Conservation (phyloP, 2,113 vertebrate species). For the Oreochromis tanganicae region DNA sequence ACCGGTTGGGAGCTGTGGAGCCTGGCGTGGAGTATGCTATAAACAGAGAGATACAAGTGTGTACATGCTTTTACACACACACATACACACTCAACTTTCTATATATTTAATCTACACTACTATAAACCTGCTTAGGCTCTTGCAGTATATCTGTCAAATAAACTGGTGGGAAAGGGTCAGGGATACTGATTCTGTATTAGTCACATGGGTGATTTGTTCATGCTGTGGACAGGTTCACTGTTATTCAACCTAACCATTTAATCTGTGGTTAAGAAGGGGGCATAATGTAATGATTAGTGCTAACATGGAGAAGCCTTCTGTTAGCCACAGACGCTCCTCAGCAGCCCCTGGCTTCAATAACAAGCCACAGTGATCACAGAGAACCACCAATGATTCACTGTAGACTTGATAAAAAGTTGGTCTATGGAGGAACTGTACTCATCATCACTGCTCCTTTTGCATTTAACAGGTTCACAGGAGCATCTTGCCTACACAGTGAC, state of each 20-base stretch:
- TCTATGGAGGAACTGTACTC: slow-evolving; percentile 9
- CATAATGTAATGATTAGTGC: slow-evolving; percentile 9
- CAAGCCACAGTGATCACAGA: slow-evolving; percentile 23
- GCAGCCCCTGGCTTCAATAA: slow-evolving; percentile 51
- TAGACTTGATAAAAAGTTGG: slow-evolving; percentile 18
- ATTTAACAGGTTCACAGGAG: slow-evolving; percentile 9
- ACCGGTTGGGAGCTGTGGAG: slow-evolving; percentile 94
- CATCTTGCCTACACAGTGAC: slow-evolving; percentile 18
- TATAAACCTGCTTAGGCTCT: neutral
- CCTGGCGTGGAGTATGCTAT: slow-evolving; percentile 93
- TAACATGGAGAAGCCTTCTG: slow-evolving; percentile 22
- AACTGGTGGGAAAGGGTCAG: slow-evolving; percentile 18
- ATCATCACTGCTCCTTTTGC: slow-evolving; percentile 27
- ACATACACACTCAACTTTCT: slow-evolving; percentile 56
- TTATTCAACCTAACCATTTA: slow-evolving; percentile 4
- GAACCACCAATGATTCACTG: slow-evolving; percentile 33
- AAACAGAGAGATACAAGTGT: slow-evolving; percentile 71
- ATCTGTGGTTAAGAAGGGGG: slow-evolving; percentile 15
- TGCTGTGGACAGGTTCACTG: slow-evolving; percentile 15
- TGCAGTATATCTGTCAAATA: slow-evolving; percentile 13
- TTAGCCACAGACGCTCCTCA: slow-evolving; percentile 45
- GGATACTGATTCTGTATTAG: slow-evolving; percentile 19
- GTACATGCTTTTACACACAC: slow-evolving; percentile 69
- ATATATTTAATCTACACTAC: neutral
- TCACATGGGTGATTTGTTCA: slow-evolving; percentile 11